phyloP scores from a whole-genome alignment of 2,113 vertebrate species.

The Lota lota region DNA sequence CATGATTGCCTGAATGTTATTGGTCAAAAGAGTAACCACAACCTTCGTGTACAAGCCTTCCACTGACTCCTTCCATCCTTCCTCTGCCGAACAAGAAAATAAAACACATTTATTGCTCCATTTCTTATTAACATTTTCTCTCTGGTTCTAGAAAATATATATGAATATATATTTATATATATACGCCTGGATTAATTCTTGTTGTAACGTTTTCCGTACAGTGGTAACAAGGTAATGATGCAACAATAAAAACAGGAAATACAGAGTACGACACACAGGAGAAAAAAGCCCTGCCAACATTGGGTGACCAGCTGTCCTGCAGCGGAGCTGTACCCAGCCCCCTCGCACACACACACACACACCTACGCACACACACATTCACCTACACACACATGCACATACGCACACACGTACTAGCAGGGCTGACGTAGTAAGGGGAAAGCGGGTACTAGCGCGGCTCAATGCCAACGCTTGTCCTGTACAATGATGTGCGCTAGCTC shows the following conservation, averaged over 20 bases:
- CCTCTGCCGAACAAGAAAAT: constrained; percentile 59
- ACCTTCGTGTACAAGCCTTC: constrained; percentile 19
- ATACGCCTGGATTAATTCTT: constrained; percentile 54
- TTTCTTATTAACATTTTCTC: constrained; percentile 70
- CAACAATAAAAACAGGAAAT: constrained; percentile 65
- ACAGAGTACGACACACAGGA: constrained; percentile 55
- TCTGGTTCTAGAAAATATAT: constrained; percentile 76
- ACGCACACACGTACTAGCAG: constrained; percentile 24
- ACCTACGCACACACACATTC: constrained; percentile 6
- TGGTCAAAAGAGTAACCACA: constrained; percentile 42
- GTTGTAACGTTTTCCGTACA: constrained; percentile 41
- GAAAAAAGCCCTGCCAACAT: constrained; percentile 63
- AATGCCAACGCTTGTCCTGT: constrained; percentile 56
- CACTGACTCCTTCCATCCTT: constrained; percentile 9
- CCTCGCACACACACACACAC: constrained; percentile 24
- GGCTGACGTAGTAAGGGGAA: constrained; percentile 35
- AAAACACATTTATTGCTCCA: constrained; percentile 78
- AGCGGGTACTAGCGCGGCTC: constrained; percentile 51
- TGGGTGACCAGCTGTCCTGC: constrained; percentile 76
- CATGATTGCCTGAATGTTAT: constrained; percentile 63
- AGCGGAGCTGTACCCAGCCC: constrained; percentile 71
- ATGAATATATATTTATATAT: constrained; percentile 60
- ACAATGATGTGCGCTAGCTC: constrained; percentile 56
- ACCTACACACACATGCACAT: constrained; percentile 14
- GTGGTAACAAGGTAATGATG: constrained; percentile 60